Percentiles rank a stretch among this genome's conserved stretches.
These are phyloP conservation scores for Calidris pygmaea DNA, from an alignment of 2,113 vertebrate genomes.

Conservation along the genomic window DNA sequence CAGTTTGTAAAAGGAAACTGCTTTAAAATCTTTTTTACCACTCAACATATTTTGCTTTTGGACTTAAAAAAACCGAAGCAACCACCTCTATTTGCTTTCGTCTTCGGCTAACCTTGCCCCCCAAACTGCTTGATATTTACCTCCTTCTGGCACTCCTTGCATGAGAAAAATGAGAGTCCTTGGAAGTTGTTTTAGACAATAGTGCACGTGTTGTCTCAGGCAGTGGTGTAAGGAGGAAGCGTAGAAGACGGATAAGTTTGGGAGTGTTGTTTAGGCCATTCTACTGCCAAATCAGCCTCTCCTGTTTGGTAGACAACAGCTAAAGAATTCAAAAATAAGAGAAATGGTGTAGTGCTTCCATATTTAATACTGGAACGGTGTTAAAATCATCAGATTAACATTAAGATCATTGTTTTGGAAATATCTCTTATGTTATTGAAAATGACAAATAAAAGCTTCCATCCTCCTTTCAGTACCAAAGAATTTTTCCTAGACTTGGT, in stretches of 20 bases:
- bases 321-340: not conserved
- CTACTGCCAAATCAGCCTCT: not conserved
- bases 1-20: not conserved
- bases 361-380: not conserved
- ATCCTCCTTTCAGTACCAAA: not conserved
- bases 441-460: not conserved
- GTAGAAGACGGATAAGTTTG: not conserved
- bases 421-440: not conserved
- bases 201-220: not conserved
- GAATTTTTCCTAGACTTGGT: not conserved
- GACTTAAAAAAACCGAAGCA: not conserved
- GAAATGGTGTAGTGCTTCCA: not conserved
- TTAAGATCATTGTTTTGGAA: not conserved
- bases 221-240: not conserved
- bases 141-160: not conserved
- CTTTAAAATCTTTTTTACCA: not conserved
- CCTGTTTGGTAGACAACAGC: not conserved
- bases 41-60: not conserved
- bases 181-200: not conserved
- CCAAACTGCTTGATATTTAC: not conserved
- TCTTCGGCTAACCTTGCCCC: not conserved
- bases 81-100: not conserved
- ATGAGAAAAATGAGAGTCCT: not conserved
- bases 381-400: not conserved
- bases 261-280: not conserved